These are phyloP conservation scores for Dryas iulia DNA, from an alignment of 1,140 invertebrate species.

Conservation along the genomic window DNA sequence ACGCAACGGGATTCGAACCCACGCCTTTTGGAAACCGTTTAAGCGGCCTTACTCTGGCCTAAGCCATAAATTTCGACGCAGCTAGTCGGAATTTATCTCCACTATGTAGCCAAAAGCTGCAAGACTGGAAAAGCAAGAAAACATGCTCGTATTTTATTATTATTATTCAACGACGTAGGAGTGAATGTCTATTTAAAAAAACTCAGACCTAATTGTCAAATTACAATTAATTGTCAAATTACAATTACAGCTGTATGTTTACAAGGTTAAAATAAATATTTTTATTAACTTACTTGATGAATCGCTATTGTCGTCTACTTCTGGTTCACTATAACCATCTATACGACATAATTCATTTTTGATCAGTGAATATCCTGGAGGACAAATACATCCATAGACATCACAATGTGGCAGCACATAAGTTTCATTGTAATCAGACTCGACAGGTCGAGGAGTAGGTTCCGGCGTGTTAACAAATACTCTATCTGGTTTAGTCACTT, in stretches of 20 bases:
- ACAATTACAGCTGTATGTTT: neutral
- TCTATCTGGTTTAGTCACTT: constrained; percentile 25
- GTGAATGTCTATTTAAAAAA: too few species aligned
- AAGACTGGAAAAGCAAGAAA: too few species aligned
- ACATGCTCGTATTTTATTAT: too few species aligned
- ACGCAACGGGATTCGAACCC: too few species aligned
- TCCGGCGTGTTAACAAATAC: constrained; percentile 28
- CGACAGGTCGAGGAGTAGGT: constrained; percentile 35
- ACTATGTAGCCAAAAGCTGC: too few species aligned
- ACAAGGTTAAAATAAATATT: neutral
- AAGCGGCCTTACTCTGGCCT: too few species aligned
- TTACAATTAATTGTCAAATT: too few species aligned
- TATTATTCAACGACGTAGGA: too few species aligned
- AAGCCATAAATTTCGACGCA: too few species aligned
- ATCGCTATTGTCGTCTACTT: constrained; percentile 41
- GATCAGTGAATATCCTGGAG: constrained; percentile 52
- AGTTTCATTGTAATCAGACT: constrained; percentile 59
- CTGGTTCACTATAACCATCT: constrained; percentile 34
- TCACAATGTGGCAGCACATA: constrained; percentile 58
- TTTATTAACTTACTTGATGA: constrained; percentile 50
- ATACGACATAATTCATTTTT: constrained; percentile 59
- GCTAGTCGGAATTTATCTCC: too few species aligned
- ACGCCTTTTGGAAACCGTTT: too few species aligned
- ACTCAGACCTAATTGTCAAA: too few species aligned
- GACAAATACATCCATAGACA: constrained; percentile 51